Conservation (phyloP, 2,113 vertebrate species). For the Chionomys nivalis region DNA sequence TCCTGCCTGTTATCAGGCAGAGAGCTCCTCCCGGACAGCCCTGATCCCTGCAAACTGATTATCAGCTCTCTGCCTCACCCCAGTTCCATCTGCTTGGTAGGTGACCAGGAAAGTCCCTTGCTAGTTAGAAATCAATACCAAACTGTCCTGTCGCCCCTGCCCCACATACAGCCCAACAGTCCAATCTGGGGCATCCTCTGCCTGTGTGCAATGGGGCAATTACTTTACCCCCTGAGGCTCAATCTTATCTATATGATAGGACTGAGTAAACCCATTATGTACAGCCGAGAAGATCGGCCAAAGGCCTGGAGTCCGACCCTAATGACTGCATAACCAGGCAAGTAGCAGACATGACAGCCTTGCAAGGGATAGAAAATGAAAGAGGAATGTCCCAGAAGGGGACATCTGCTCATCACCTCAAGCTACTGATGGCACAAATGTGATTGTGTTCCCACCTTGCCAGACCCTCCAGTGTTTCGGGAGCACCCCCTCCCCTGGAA, state of each 20-base stretch:
- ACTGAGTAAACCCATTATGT: neutral
- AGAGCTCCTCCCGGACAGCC: neutral
- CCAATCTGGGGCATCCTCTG: neutral
- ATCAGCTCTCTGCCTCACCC: neutral
- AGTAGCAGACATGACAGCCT: neutral
- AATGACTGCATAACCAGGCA: neutral
- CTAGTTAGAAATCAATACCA: neutral
- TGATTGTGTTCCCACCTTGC: no score
- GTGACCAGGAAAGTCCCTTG: neutral
- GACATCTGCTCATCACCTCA: neutral
- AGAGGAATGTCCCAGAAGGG: neutral
- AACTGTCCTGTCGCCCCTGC: neutral
- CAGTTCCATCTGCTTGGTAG: neutral
- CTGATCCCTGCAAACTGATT: neutral
- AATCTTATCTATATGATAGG: neutral
- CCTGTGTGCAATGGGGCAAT: neutral
- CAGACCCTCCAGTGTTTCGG: neutral
- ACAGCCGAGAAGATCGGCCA: neutral
- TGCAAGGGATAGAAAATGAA: neutral
- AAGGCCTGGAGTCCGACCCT: neutral
- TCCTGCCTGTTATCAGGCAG: neutral
- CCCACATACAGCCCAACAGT: neutral
- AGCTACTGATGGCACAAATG: neutral
- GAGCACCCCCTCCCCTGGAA: neutral
- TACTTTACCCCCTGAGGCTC: neutral